Evolutionary conservation across 2,888 invertebrate species (phyloP).

Genomic region (Drosophila rellima): DNA sequence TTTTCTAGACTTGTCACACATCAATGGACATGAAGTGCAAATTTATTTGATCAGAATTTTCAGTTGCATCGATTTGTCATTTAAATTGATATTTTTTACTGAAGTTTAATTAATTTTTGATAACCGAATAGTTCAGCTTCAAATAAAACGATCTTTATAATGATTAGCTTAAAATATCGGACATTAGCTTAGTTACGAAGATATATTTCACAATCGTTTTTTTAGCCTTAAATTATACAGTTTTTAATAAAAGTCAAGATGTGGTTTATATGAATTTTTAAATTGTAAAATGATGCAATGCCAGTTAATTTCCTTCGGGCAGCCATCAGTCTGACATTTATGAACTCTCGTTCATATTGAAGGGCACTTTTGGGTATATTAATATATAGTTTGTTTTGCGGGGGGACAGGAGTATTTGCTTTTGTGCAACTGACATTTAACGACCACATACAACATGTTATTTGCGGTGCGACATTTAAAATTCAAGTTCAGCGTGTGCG

Average conservation of each 20-base stretch:
- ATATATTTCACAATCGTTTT: neutral
- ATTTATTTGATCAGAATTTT: neutral
- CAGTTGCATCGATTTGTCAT: neutral
- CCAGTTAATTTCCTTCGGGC: constrained; percentile 29
- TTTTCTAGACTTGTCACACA: constrained; percentile 14
- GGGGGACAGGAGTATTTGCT: constrained; percentile 34
- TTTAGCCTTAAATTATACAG: neutral
- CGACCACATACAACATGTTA: constrained; percentile 71
- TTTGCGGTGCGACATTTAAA: constrained; percentile 71
- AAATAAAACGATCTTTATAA: neutral
- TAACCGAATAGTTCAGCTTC: neutral
- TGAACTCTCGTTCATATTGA: constrained; percentile 22
- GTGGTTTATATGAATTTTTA: neutral
- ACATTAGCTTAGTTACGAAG: neutral
- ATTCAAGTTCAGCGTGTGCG: constrained; percentile 69
- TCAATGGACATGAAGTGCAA: constrained; percentile 1
- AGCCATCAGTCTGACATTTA: constrained; percentile 48
- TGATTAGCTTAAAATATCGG: neutral
- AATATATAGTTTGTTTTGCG: constrained; percentile 34
- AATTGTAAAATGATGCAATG: constrained; percentile 4
- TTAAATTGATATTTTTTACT: neutral
- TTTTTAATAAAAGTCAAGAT: neutral
- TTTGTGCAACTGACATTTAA: constrained; percentile 74
- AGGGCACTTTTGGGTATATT: constrained; percentile 33
- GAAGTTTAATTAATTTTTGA: neutral